Evolutionary conservation across 2,113 vertebrate genomes (phyloP), one percentile per base, ranked within the genome.

Genomic region (Dicrurus megarhynchus): DNA sequence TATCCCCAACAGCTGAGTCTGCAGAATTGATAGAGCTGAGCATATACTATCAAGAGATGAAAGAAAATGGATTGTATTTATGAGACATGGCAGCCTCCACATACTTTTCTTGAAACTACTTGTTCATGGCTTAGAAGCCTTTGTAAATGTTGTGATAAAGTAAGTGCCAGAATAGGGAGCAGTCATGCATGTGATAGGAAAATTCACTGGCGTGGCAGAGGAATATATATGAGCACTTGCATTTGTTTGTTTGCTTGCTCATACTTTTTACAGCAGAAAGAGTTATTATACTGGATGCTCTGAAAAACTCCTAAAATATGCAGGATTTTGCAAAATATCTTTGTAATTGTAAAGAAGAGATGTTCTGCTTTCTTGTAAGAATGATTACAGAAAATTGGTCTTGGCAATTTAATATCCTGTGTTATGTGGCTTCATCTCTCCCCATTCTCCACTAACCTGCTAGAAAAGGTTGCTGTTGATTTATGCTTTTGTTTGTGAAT

Each of bases 401-500:
- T 8, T 68, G 64, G 83, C 80, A 95, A 96, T 91, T 93, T 93
- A 95, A 96, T 92, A 94, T 90, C 85, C 85, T 76, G 59, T 67
- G 57, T 82, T 94, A 63, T 41, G 79, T 52, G 59, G 79, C 79
- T 96, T 90, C 82, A 81, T 86, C 90, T 91, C 70, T 83, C 79
- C 91, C 82, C 46, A 57, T 93, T 94, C 87, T 75, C 82, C 0
- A 4, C 68, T 95, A 96, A 94, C 85, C 90, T 93, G 63, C 90
- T 95, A 79, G 85, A 93, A 96, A 95, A 94, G 93, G 90, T 85
- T 96, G 79, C 59, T 86, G 82, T 74, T 96, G 85, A 97, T 93
- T 95, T 96, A 96, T 95, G 89, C 89, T 77, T 94, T 96, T 97
- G 92, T 94, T 96, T 95, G 95, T 90, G 87, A 96, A 96, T 94